These are phyloP conservation scores for Desmodus rotundus DNA, from an alignment of 2,113 vertebrate species.

Conservation along the genomic window DNA sequence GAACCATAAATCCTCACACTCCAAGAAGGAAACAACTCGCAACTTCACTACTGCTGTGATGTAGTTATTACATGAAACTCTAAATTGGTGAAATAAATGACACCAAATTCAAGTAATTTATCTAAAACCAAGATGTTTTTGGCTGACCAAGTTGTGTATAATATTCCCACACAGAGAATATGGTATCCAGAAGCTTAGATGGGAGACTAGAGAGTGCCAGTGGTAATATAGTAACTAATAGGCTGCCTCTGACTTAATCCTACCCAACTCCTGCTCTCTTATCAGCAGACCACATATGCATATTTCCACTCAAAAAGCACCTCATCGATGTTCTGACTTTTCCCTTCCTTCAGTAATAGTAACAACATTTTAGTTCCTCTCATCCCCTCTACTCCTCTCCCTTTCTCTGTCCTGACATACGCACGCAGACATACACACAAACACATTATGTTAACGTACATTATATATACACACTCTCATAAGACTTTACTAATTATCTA, in stretches of 20 bases:
- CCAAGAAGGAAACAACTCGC: neutral
- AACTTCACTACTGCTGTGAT: neutral
- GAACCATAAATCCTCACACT: neutral
- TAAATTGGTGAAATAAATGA: neutral
- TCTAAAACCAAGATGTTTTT: neutral
- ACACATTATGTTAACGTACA: too few species aligned
- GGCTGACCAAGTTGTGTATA: neutral
- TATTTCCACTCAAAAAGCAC: neutral
- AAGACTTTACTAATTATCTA: neutral
- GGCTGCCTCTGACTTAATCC: neutral
- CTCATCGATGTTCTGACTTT: neutral
- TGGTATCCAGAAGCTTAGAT: neutral
- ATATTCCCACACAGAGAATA: neutral
- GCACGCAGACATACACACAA: neutral
- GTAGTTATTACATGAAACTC: neutral
- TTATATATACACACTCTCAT: neutral
- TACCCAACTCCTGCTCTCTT: neutral
- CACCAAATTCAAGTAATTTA: neutral
- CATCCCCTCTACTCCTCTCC: neutral
- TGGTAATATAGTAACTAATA: neutral
- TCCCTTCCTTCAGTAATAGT: neutral
- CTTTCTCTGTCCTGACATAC: neutral
- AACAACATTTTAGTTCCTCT: neutral
- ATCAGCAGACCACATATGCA: accelerated
- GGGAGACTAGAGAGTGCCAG: neutral